These are phyloP conservation scores for Antheraea yamamai DNA, from an alignment of 2,888 invertebrate species.

Conservation along the genomic window DNA sequence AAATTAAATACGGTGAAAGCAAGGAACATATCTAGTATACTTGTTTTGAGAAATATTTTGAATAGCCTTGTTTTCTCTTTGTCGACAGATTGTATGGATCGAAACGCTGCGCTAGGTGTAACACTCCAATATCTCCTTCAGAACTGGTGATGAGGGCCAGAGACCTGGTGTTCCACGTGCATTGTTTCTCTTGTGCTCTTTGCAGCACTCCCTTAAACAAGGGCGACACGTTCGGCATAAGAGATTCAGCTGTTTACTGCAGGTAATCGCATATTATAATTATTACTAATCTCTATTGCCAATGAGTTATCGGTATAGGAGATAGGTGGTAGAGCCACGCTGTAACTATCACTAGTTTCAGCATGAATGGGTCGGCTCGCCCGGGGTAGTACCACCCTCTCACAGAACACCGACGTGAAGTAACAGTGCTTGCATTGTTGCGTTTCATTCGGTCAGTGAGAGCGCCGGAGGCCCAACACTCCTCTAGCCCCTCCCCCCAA, in stretches of 20 bases:
- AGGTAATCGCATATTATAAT: conserved; percentile 65
- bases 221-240: conserved; percentile 97
- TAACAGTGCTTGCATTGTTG: too few species aligned
- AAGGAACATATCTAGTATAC: too few species aligned
- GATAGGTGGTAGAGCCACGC: too few species aligned
- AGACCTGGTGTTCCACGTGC: conserved; percentile 96
- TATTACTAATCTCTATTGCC: neutral
- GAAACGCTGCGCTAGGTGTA: conserved; percentile 94
- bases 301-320: neutral
- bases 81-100: conserved; percentile 91
- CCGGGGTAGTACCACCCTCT: too few species aligned
- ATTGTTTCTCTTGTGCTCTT: conserved; percentile 95
- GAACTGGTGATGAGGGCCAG: conserved; percentile 97
- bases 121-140: conserved; percentile 92
- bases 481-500: too few species aligned
- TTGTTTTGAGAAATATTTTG: neutral
- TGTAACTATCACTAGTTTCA: too few species aligned
- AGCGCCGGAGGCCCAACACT: too few species aligned
- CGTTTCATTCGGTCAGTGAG: too few species aligned
- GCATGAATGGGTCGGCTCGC: too few species aligned
- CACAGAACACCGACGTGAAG: too few species aligned
- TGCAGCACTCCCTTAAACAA: conserved; percentile 94
- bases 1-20: too few species aligned
- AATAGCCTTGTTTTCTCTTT: conserved; percentile 18
- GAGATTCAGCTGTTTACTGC: conserved; percentile 94